Base-by-base conservation (phyloP, 1,140 invertebrate genomes). In the Gryon sp. region DNA sequence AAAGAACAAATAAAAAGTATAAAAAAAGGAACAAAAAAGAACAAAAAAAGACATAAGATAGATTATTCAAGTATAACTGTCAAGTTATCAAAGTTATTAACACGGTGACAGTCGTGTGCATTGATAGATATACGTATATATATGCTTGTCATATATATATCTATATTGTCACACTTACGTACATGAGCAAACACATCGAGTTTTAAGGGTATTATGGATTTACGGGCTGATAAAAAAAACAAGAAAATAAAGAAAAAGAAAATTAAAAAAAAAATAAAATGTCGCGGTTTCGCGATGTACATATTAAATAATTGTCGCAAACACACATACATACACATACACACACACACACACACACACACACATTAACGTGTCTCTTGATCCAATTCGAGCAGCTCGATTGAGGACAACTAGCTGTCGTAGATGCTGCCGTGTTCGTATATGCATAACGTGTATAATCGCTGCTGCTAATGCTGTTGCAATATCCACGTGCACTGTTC, bases 401-500 rank as follows among this genome's bases (percentile, higher is more conserved):
- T 73, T 74, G 59, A 65, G 36, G 53, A 79, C 45, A 78, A 84
- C 65, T 86, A 86, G 84, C 80, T 84, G 79, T 84, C 81, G 81
- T 86, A 87, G 79, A 83, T 79, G 80, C 82, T 85, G 83, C 81
- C 82, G 81, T 84, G 82, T 86, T 85, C 82, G 83, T 85, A 83
- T 82, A 80, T 84, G 81, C 76, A 82, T 83, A 78, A 62, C 74
- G 78, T 84, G 78, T 83, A 81, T 82, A 76, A 81, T 73, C 76
- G 75, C 74, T 48, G 82, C 81, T 80, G 82, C 78, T 80, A 81
- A 78, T 87, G 85, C 83, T 85, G 80, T 84, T 87, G 83, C 82
- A 86, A 87, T 87, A 87, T 87, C 79, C 83, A 87, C 83, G 82
- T 87, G 86, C 85, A 88, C 85, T 87, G 83, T 87, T 87, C 86